Conservation (phyloP, 2,113 vertebrate genomes). For the Dasypus novemcinctus region DNA sequence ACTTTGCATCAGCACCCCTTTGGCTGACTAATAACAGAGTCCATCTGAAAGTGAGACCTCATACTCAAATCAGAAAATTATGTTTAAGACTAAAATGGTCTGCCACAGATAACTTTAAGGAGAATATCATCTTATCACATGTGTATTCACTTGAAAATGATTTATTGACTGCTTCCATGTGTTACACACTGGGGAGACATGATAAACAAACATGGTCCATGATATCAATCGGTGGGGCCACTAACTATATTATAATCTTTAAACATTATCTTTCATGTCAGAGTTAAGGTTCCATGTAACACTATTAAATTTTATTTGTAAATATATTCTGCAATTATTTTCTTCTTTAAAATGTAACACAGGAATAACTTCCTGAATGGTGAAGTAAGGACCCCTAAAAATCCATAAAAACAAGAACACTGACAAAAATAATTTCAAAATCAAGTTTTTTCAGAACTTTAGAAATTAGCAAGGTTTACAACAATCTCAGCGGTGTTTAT, state of each 20-base stretch:
- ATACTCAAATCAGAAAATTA: background rate
- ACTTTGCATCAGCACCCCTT: too few species aligned
- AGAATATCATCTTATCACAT: background rate
- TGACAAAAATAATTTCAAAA: background rate
- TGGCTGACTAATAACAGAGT: too few species aligned
- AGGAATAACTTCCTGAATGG: background rate
- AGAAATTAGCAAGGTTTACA: background rate
- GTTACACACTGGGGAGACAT: background rate
- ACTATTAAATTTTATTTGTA: background rate
- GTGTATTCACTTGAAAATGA: background rate
- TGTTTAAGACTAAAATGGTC: background rate
- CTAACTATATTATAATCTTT: background rate
- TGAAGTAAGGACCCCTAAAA: background rate
- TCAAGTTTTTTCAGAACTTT: background rate
- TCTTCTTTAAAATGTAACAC: background rate
- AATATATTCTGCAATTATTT: background rate
- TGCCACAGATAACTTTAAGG: background rate
- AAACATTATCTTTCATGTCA: background rate
- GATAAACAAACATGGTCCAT: background rate
- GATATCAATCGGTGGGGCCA: background rate
- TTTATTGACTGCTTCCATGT: background rate
- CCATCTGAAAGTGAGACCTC: background rate
- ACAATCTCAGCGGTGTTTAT: too few species aligned
- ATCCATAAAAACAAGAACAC: background rate
- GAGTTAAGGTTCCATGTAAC: background rate